Base-by-base conservation (phyloP, 2,888 invertebrate genomes). In the Myopa tessellatipennis region DNA sequence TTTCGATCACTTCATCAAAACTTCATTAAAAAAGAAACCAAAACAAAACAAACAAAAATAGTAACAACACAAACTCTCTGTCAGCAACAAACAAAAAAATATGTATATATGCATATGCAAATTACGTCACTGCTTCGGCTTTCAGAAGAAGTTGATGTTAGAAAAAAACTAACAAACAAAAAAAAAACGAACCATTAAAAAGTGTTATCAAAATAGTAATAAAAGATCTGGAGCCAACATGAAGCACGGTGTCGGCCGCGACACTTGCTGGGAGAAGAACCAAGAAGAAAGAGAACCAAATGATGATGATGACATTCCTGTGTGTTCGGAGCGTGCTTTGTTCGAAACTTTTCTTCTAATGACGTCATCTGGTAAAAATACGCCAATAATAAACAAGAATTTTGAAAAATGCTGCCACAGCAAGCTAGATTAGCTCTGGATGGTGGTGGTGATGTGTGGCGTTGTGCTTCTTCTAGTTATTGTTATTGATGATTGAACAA, bases 361-460 rank as follows among this genome's bases (percentile, higher is more conserved):
- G 86, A 86, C 86, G 86, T 86, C 86, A 86, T 85, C 84, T 82
- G 81, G 80, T 83, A 83, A 82, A 85, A 86, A 85, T 85, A 85
- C 81, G 83, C 78, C 77, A 80, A 71, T 61, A 72, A 63, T 38
- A 61, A 73, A 34, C 61, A 40, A 55, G 0, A 45, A 45, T 45
- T 10, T 10, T 45, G 45, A 45, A 26, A 26, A 26, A 26, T 26
- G 26, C 26, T 26, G 70, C 70, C 55, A 70, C 26, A 55, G 55
- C 34, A 26, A 26, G 26, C 26, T 26, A 26, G 26, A 1, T 26
- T 1, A 26, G 26, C 26, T 26, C 10, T 45, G 45, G 45, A 45
- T 45, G 45, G 7, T 6, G 45, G 7, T 6, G 45, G 1, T 6
- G 10, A 45, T 45, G 45, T 45, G 45, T 8, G 45, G 45, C 45